A percentile compares a stretch with the other conserved stretches of the same genome.
phyloP scores from a whole-genome alignment of 1,140 invertebrate genomes.

The Globodera ellingtonae region DNA sequence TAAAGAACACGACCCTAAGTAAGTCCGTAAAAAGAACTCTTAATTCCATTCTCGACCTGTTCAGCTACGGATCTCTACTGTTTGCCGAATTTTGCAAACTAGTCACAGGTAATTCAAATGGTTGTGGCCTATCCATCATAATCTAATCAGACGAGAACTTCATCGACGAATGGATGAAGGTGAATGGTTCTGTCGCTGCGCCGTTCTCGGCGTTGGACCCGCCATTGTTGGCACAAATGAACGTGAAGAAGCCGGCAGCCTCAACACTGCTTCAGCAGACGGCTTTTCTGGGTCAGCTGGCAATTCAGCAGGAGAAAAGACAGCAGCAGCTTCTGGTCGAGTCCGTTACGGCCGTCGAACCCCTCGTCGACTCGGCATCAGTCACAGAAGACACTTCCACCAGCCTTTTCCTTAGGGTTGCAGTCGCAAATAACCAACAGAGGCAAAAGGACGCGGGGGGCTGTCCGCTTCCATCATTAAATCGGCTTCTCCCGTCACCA shows the following conservation, averaged over 20 bases:
- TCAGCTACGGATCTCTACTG: constrained; percentile 52
- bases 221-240: constrained; percentile 26
- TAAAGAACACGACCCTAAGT: constrained; percentile 52
- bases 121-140: neutral
- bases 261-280: constrained; percentile 22
- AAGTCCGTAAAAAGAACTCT: neutral
- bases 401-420: neutral
- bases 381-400: neutral
- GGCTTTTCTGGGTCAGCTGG: constrained; percentile 9
- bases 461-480: neutral
- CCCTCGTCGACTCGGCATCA: neutral
- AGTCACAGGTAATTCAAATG: constrained; percentile 38
- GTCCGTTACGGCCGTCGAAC: constrained; percentile 1
- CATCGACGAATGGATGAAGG: constrained; percentile 46
- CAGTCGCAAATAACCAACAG: constrained; percentile 19
- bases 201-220: constrained; percentile 1
- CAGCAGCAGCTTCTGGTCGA: neutral
- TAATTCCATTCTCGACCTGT: neutral
- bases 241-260: constrained; percentile 11
- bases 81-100: constrained; percentile 59
- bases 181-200: neutral
- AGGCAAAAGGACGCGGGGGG: constrained; percentile 3
- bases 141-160: constrained; percentile 35
- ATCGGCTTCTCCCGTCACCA: constrained; percentile 8
- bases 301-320: constrained; percentile 22